Percentiles rank a stretch among this genome's conserved stretches.
Conservation (phyloP, 1,140 invertebrate genomes). For the Pinna nobilis region DNA sequence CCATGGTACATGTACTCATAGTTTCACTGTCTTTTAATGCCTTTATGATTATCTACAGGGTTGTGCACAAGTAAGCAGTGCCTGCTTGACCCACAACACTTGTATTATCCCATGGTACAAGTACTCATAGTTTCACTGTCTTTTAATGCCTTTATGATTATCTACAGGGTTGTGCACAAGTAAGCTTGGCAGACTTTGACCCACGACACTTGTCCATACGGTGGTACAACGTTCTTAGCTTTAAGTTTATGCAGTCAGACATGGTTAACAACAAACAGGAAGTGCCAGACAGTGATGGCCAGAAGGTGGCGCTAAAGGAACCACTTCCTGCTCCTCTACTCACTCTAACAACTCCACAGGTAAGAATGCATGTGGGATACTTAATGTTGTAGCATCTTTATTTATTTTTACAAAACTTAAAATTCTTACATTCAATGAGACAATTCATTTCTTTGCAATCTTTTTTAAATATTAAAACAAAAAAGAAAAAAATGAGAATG, state of each 20-base stretch:
- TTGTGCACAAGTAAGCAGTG: conserved; percentile 94
- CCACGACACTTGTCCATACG: conserved; percentile 86
- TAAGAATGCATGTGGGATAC: conserved; percentile 26
- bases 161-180: conserved; percentile 92
- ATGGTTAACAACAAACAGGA: conserved; percentile 1
- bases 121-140: conserved; percentile 10
- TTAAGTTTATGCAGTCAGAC: conserved; percentile 86
- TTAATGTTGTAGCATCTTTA: too few relatives aligned
- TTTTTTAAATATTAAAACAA: too few relatives aligned
- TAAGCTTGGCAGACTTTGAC: conserved; percentile 95
- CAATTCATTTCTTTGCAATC: too few relatives aligned
- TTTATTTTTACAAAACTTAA: too few relatives aligned
- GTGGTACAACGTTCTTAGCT: conserved; percentile 96
- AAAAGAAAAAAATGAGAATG: too few relatives aligned
- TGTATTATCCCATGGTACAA: too few relatives aligned
- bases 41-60: conserved; percentile 80
- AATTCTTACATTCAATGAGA: too few relatives aligned
- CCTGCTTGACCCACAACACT: conserved; percentile 89
- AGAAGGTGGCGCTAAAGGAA: too few relatives aligned
- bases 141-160: neutral
- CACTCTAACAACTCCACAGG: conserved; percentile 45
- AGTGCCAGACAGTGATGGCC: conserved; percentile 18
- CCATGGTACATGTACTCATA: neutral
- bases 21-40: neutral
- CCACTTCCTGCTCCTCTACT: too few relatives aligned